Percentiles rank a stretch among this genome's conserved stretches.
These are phyloP conservation scores for Lasioglossum calceatum DNA, from an alignment of 2,888 invertebrate genomes.

Conservation along the genomic window DNA sequence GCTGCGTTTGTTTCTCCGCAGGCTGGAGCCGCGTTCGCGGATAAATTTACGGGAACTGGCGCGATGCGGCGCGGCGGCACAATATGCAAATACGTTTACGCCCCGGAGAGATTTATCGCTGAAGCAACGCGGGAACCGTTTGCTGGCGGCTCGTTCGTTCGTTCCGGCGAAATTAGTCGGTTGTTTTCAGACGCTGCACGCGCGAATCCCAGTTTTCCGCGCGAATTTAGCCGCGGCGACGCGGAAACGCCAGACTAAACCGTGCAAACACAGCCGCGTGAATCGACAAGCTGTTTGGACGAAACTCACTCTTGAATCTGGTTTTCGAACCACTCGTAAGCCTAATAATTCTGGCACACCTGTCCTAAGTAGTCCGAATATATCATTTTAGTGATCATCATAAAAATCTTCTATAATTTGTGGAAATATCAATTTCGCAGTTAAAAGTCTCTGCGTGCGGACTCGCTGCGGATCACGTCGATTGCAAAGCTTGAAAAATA, in stretches of 20 bases:
- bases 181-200: conserved; percentile 19
- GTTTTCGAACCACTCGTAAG: background rate
- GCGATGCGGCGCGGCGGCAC: conserved; percentile 4
- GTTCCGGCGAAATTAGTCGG: conserved; percentile 22
- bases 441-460: background rate
- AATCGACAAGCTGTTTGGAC: background rate
- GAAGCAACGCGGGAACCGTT: background rate
- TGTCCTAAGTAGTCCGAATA: background rate
- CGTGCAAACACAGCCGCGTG: background rate
- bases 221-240: background rate
- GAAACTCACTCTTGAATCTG: background rate
- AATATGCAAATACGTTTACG: conserved; percentile 48
- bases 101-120: conserved; percentile 45
- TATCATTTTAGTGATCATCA: too few species aligned
- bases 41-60: conserved; percentile 11
- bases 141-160: conserved; percentile 26
- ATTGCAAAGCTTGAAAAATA: background rate
- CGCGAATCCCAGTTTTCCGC: background rate
- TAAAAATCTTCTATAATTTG: too few species aligned
- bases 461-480: background rate
- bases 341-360: background rate
- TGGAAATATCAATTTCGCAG: background rate
- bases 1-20: background rate
- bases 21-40: background rate
- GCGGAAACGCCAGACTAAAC: background rate